Percentiles rank a stretch among this genome's conserved stretches.
Conservation (phyloP, 2,888 invertebrate species). For the Heteromurus nitidus region DNA sequence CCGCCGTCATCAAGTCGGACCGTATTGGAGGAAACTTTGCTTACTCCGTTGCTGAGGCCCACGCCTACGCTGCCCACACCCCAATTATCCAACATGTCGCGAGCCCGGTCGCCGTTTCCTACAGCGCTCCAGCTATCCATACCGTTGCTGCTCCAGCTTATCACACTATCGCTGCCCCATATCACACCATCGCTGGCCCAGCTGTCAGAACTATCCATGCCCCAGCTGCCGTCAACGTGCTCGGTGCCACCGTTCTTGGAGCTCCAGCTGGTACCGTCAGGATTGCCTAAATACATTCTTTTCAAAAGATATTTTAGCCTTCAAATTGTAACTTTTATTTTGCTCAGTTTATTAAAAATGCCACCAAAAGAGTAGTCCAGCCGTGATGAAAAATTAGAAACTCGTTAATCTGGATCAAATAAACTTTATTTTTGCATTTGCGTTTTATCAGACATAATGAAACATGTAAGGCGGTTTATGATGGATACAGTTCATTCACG, state of each 20-base stretch:
- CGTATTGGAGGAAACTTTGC: conserved; percentile 79
- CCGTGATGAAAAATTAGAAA: conserved; percentile 10
- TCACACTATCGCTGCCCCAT: background rate
- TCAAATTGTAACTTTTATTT: conserved; percentile 16
- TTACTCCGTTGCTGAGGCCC: conserved; percentile 78
- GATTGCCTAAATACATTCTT: background rate
- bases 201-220: background rate
- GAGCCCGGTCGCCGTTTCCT: conserved; percentile 75
- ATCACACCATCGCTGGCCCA: background rate
- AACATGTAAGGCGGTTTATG: no score
- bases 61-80: conserved; percentile 77
- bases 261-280: conserved; percentile 34
- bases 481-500: no score
- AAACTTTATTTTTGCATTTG: conserved; percentile 8
- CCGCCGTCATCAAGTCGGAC: conserved; percentile 78
- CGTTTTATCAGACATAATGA: no score
- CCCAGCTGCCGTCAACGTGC: background rate
- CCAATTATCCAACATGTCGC: conserved; percentile 76
- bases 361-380: background rate
- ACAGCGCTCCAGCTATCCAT: conserved; percentile 74
- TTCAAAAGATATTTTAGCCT: conserved; percentile 1
- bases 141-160: background rate
- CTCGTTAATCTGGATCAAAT: background rate
- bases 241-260: conserved; percentile 4
- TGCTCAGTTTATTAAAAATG: conserved; percentile 25